phyloP scores from a whole-genome alignment of 1,140 invertebrate species.

The Eulimnadia texana region DNA sequence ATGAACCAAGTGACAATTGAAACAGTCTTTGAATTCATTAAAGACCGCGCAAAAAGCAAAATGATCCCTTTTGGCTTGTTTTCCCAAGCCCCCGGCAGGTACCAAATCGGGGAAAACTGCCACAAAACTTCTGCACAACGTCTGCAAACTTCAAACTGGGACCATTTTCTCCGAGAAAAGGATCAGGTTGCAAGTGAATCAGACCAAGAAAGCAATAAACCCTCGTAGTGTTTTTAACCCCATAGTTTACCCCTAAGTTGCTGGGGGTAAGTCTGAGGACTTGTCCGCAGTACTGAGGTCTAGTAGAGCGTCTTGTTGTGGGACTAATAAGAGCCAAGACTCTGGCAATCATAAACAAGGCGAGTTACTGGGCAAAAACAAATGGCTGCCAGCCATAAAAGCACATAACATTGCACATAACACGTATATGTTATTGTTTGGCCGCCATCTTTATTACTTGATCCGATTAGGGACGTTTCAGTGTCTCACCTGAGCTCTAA shows the following conservation, averaged over 20 bases:
- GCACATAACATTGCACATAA: not conserved
- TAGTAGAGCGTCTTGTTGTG: no score
- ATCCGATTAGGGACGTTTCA: not conserved
- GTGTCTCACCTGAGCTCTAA: not conserved
- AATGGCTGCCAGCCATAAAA: not conserved
- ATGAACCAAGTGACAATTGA: not conserved
- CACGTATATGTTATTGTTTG: not conserved
- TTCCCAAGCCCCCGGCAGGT: not conserved
- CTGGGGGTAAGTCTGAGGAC: no score
- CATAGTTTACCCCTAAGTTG: no score
- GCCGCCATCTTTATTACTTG: not conserved
- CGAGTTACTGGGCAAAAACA: not conserved
- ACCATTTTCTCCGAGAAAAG: no score
- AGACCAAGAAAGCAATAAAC: no score
- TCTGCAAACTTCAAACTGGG: no score
- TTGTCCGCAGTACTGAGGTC: not conserved
- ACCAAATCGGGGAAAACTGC: not conserved
- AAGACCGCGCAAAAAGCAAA: not conserved
- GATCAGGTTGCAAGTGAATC: no score
- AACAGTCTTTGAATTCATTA: not conserved
- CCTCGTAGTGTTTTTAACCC: no score
- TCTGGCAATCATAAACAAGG: not conserved
- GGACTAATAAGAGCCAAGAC: not conserved
- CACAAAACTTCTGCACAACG: no score
- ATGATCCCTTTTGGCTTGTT: not conserved